Percentiles rank a stretch among this genome's conserved stretches.
Conservation (phyloP, 1,140 invertebrate genomes). For the Hesperophylax magnus region DNA sequence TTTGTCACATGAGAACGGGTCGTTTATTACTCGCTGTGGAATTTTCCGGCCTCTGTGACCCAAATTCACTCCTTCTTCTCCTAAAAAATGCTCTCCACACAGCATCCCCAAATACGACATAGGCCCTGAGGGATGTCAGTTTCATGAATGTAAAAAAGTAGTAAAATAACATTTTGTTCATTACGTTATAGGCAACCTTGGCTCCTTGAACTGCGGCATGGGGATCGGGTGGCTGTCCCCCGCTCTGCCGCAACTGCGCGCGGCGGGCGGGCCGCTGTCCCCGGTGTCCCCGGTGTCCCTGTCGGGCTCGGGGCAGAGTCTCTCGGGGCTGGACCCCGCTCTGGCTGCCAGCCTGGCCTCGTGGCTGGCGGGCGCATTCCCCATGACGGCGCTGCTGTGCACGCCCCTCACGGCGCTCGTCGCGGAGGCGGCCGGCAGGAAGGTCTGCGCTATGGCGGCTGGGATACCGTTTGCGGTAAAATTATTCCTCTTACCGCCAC, state of each 20-base stretch:
- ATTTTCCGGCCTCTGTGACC: too few species aligned
- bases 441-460: neutral
- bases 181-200: constrained; percentile 6
- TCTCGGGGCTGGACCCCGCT: neutral
- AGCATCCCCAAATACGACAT: too few species aligned
- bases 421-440: neutral
- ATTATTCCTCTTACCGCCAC: neutral
- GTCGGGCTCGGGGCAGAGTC: too few species aligned
- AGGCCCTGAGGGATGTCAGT: too few species aligned
- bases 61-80: too few species aligned
- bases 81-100: too few species aligned
- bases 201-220: constrained; percentile 12
- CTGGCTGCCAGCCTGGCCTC: neutral
- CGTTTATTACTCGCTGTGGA: too few species aligned
- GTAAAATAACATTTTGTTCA: too few species aligned
- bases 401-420: neutral
- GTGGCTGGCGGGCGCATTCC: constrained; percentile 7
- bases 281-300: too few species aligned
- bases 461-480: constrained; percentile 5
- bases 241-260: neutral
- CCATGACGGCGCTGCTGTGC: neutral
- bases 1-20: too few species aligned
- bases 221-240: constrained; percentile 9
- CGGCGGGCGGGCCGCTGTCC: neutral
- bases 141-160: too few species aligned